These are phyloP conservation scores for Argentina silus DNA, from an alignment of 2,797 vertebrate genomes.

Conservation along the genomic window DNA sequence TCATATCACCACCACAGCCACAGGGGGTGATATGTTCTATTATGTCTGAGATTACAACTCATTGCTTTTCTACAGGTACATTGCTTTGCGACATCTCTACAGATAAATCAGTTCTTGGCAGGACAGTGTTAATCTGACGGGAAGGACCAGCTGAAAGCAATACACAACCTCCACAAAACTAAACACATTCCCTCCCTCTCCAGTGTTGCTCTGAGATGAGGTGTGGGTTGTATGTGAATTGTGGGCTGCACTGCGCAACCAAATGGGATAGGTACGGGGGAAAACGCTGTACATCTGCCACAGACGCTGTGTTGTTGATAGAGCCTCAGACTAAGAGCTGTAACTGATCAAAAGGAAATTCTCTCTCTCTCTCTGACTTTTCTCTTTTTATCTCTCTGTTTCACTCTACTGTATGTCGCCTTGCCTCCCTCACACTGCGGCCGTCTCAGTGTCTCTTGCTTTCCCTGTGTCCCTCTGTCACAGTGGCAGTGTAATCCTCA, in stretches of 20 bases:
- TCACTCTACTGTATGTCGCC: no score
- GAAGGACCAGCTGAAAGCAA: background rate
- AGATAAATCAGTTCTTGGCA: background rate
- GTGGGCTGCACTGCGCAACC: no score
- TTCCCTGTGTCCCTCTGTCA: background rate
- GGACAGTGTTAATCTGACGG: background rate
- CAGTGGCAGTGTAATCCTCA: background rate
- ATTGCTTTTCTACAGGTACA: conserved; percentile 24
- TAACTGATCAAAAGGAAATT: conserved; percentile 12
- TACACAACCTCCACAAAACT: background rate
- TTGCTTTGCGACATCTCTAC: conserved; percentile 20
- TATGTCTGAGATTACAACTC: conserved; percentile 6
- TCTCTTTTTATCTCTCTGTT: background rate
- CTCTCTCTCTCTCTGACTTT: conserved; percentile 1
- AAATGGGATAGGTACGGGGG: background rate
- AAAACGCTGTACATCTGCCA: background rate
- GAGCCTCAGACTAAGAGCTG: conserved; percentile 21
- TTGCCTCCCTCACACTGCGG: background rate
- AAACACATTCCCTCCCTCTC: no score
- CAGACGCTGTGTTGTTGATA: conserved; percentile 26
- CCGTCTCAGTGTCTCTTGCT: no score
- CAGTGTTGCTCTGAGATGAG: no score
- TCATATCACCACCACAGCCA: background rate
- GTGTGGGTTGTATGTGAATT: no score
- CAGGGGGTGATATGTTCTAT: background rate